phyloP scores from a whole-genome alignment of 1,140 invertebrate species.

The Diabrotica virgifera region DNA sequence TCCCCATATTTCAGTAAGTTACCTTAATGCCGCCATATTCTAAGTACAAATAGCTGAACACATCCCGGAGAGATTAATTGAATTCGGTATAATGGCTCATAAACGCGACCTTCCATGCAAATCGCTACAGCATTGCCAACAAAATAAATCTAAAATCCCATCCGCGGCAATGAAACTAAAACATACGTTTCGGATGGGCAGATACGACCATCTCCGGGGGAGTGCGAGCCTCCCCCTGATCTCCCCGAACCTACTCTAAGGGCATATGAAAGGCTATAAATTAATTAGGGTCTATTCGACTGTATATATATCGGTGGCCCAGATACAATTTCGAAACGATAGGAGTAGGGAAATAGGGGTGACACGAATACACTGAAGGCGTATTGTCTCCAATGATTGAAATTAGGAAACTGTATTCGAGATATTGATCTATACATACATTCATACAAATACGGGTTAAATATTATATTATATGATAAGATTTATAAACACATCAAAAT shows the following conservation, averaged over 20 bases:
- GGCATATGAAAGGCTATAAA: conserved; percentile 12
- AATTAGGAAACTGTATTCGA: no score
- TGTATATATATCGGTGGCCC: not conserved
- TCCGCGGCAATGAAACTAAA: conserved; percentile 2
- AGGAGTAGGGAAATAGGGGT: not conserved
- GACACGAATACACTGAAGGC: not conserved
- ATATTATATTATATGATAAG: no score
- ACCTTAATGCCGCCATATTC: not conserved
- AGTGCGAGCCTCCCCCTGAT: no score
- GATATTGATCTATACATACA: no score
- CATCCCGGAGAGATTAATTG: not conserved
- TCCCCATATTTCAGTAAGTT: not conserved
- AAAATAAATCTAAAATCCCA: not conserved
- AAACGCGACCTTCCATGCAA: not conserved
- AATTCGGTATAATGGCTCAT: not conserved
- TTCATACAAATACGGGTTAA: no score
- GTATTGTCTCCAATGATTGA: no score
- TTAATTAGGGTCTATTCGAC: conserved; percentile 9
- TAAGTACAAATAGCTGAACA: not conserved
- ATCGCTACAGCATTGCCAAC: not conserved
- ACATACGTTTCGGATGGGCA: conserved; percentile 6
- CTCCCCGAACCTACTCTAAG: not conserved
- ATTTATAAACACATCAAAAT: no score
- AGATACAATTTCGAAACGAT: not conserved
- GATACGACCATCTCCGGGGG: not conserved